phyloP scores from a whole-genome alignment of 2,888 invertebrate genomes.

The Tortricodes alternella region DNA sequence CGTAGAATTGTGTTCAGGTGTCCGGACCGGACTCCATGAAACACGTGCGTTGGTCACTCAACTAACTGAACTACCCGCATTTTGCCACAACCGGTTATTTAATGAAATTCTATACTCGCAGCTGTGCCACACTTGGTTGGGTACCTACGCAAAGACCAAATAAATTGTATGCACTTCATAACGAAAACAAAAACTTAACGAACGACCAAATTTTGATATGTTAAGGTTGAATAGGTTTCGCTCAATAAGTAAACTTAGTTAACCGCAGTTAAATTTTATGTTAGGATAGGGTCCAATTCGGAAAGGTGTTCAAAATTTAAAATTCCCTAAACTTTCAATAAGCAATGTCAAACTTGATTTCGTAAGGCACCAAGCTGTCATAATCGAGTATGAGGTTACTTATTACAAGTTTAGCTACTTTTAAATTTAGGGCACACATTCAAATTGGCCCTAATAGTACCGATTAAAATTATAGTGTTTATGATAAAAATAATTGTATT shows the following conservation, averaged over 20 bases:
- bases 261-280: neutral
- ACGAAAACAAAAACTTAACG: conserved; percentile 19
- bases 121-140: conserved; percentile 69
- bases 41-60: conserved; percentile 66
- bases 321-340: no score
- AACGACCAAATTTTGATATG: neutral
- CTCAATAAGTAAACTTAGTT: neutral
- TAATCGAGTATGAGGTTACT: no score
- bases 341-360: no score
- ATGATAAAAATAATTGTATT: no score
- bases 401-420: no score
- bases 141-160: conserved; percentile 53
- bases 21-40: conserved; percentile 36
- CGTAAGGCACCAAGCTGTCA: no score
- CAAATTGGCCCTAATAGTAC: no score
- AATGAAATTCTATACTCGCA: conserved; percentile 77
- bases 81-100: conserved; percentile 72
- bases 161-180: conserved; percentile 47
- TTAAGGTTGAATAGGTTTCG: conserved; percentile 8
- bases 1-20: conserved; percentile 60
- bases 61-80: conserved; percentile 71
- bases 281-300: no score
- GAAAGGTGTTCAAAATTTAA: no score
- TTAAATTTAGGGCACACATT: no score
- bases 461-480: no score